Evolutionary conservation across 2,113 vertebrate species (phyloP).

Genomic region (Triplophysa dalaica): DNA sequence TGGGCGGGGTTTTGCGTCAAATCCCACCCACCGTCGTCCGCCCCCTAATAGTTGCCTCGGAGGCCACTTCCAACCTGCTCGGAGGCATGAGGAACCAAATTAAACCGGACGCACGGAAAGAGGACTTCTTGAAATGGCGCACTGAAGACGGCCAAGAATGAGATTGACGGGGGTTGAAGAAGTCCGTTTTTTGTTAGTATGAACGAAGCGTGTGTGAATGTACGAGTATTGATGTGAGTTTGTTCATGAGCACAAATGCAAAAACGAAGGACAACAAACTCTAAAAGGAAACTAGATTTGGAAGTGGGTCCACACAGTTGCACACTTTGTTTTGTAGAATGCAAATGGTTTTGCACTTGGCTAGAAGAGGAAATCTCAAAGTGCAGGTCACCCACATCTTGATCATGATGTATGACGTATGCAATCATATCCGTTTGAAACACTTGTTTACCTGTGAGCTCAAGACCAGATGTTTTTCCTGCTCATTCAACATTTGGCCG

Average conservation of each 20-base stretch:
- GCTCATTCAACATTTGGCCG: not conserved
- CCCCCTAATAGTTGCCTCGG: slow-evolving; percentile 87
- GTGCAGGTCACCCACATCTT: slow-evolving; percentile 39
- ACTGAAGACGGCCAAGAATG: slow-evolving; percentile 78
- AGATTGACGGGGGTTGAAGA: slow-evolving; percentile 47
- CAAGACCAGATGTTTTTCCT: slow-evolving; percentile 9
- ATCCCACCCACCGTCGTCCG: slow-evolving; percentile 89
- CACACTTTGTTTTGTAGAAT: slow-evolving; percentile 48
- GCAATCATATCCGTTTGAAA: slow-evolving; percentile 62
- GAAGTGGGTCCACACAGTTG: slow-evolving; percentile 50
- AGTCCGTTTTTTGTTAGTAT: slow-evolving; percentile 45
- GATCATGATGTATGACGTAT: slow-evolving; percentile 41
- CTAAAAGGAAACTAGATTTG: slow-evolving; percentile 56
- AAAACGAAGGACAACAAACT: slow-evolving; percentile 51
- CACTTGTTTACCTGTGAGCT: slow-evolving; percentile 43
- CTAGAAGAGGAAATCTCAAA: slow-evolving; percentile 16
- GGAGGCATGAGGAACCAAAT: slow-evolving; percentile 87
- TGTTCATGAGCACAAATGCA: slow-evolving; percentile 55
- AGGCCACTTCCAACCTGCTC: slow-evolving; percentile 88
- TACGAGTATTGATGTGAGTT: not conserved
- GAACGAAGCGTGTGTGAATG: slow-evolving; percentile 9
- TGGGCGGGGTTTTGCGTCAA: slow-evolving; percentile 90
- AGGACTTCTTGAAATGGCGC: slow-evolving; percentile 77
- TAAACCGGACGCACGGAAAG: slow-evolving; percentile 74
- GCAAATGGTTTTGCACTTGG: slow-evolving; percentile 25